Evolutionary conservation across 2,113 vertebrate species (phyloP), one percentile per base, ranked within the genome.

Genomic region (Mustela lutreola): DNA sequence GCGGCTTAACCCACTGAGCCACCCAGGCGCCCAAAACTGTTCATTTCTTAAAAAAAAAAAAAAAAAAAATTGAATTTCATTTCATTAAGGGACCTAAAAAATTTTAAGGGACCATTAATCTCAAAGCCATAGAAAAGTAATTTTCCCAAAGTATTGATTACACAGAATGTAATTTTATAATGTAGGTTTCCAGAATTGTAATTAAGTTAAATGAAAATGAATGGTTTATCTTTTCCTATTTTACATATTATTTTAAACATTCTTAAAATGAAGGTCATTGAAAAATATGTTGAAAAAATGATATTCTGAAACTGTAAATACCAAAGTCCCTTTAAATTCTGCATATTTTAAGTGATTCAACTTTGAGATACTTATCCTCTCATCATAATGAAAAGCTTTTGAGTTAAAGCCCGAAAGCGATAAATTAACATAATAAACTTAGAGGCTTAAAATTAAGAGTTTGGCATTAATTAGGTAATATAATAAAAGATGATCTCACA

Each of bases 151-250:
- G 16, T 81, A 24, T 95, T 88, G 14, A 48, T 93, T 84, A 36
- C 6, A 48, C 63, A n/a, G 67, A 95, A 78, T 65, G 5, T 42
- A 53, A 58, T 93, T 94, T 82, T 90, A 70, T 91, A 60, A 85
- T 48, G 92, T 97, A 62, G 58, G 11, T 56, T 90, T 94, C 15
- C 11, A 79, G 36, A 67, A 83, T 83, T 96, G 79, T 92, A 95
- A 80, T 53, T 45, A 60, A 70, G 42, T 62, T 89, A 67, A 67
- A 89, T 91, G 63, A 65, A 96, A 80, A 60, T 18, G 33, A 85
- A 60, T 31, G 50, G 86, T 76, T 87, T n/a, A 22, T 92, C 15
- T 39, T 36, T 76, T 75, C 33, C 22, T 73, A 9, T 80, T 96
- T 83, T 94, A 11, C 28, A 80, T 94, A 62, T 31, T 89, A 60